A percentile compares a stretch with the other conserved stretches of the same genome.
Conservation (phyloP, 2,888 invertebrate species). For the Mythimna ferrago region DNA sequence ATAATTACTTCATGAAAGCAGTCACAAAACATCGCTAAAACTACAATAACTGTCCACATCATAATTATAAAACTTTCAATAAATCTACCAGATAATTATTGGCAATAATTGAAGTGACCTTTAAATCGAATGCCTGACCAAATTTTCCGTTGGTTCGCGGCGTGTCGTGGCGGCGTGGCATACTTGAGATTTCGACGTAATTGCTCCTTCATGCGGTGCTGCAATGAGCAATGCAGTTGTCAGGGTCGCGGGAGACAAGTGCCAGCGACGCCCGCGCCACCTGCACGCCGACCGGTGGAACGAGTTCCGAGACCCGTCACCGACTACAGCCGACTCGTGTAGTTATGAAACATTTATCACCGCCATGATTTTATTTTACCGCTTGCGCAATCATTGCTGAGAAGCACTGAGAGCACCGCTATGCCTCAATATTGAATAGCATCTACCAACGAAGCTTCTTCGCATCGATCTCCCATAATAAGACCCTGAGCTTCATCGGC, state of each 20-base stretch:
- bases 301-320: conserved; percentile 74
- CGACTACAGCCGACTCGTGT: conserved; percentile 71
- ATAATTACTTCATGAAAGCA: conserved; percentile 13
- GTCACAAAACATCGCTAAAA: conserved; percentile 17
- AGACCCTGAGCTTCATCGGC: conserved; percentile 34
- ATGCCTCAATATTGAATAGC: conserved; percentile 57
- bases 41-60: conserved; percentile 19
- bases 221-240: conserved; percentile 70
- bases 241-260: conserved; percentile 77
- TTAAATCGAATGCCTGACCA: conserved; percentile 64
- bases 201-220: conserved; percentile 64
- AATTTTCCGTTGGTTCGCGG: conserved; percentile 60
- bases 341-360: conserved; percentile 83
- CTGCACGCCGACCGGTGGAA: conserved; percentile 81
- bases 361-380: conserved; percentile 80
- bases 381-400: conserved; percentile 80
- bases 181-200: conserved; percentile 67
- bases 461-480: conserved; percentile 44
- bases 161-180: conserved; percentile 60
- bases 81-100: conserved; percentile 53
- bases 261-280: conserved; percentile 75
- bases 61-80: conserved; percentile 58
- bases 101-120: conserved; percentile 65
- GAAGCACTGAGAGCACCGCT: conserved; percentile 69
- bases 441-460: conserved; percentile 36